Base-by-base conservation (phyloP, 2,797 vertebrate genomes). In the Macropodus opercularis region DNA sequence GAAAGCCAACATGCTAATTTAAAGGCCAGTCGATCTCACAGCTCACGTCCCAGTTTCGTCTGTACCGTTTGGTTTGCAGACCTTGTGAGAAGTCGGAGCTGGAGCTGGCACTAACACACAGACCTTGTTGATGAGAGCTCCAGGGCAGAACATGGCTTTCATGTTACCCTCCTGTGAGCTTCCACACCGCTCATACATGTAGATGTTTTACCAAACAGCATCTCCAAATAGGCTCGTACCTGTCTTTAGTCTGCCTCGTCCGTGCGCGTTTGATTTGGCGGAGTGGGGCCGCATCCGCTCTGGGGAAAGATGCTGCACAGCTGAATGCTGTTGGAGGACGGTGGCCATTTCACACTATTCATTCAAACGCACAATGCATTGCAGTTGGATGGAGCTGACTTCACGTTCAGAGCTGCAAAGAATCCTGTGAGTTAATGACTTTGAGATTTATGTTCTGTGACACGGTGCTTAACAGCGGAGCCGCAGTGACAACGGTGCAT, bases 191-290 rank as follows among this genome's bases (percentile, higher is more conserved):
- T 49, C 44, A 73, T 61, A 46, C 56, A 74, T n/a, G n/a, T n/a
- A n/a, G n/a, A n/a, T 76, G 55, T 60, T 59, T 77, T 39, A 83
- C 72, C 21, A 72, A 62, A 46, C 35, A 35, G 19, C 59, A 55
- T 19, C 49, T 32, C 26, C 43, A 29, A 66, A 36, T 47, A 36
- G 64, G 22, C 18, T 39, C 34, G 14, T 46, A 22, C 46, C 44
- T 55, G 48, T 27, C 18, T 44, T 39, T 53, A 51, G 40, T 53
- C 43, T 31, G 6, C 7, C 14, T 15, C 3, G 6, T 15, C 32
- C 13, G 8, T 22, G 21, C 15, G n/a, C 66, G 36, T 38, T 12
- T 55, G 34, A 49, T 51, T 22, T 43, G 15, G 29, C 34, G 12
- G 32, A 23, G 31, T 14, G 49, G 22, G 39, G 29, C 19, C 42